Evolutionary conservation across 37 sponge, comb jelly and placozoan species (phyloP), one percentile per base, ranked within the genome.

Genomic region (Spongia lamella): DNA sequence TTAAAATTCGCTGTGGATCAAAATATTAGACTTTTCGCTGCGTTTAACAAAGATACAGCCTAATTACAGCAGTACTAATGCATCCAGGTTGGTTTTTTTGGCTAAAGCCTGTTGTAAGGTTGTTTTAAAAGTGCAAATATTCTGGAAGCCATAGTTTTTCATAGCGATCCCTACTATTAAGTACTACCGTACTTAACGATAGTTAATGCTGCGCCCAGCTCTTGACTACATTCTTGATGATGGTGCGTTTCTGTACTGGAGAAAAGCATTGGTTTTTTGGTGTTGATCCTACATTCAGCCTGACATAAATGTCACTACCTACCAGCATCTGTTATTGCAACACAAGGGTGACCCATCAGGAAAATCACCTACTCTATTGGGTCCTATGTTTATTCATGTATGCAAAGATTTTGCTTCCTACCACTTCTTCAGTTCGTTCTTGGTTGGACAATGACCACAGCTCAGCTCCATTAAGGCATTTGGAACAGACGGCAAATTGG

Each of bases 291-390:
- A 71, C 56, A n/a, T 71, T 71, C 21, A 71, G 20, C 56, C 57
- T 71, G 57, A 71, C 32, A 40, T 71, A 7, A 71, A 56, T 54
- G 57, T 71, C 2, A 71, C 72, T 20, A 71, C 72, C 11, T 71
- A 71, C 32, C 72, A 25, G 6, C 72, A 71, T 30, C 57, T 71
- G 19, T 7, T 71, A 7, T n/a, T 71, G 29, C 61, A 17, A 17
- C 61, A 59, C 16, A 33, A 5, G 9, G 38, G 13, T n/a, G 16
- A 32, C 26, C 5, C 22, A 7, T 3, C 6, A 20, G 16, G 33
- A 68, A 38, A 68, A 53, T 26, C 36, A 36, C 72, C 72, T 9
- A 57, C 56, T 3, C 11, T 71, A 32, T 30, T 71, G 26, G 72
- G 72, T 9, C 72, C 72, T 14, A 71, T 71, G 7, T 71, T 52